Evolutionary conservation across 2,888 invertebrate genomes (phyloP).

Genomic region (Stegana nigrithorax): DNA sequence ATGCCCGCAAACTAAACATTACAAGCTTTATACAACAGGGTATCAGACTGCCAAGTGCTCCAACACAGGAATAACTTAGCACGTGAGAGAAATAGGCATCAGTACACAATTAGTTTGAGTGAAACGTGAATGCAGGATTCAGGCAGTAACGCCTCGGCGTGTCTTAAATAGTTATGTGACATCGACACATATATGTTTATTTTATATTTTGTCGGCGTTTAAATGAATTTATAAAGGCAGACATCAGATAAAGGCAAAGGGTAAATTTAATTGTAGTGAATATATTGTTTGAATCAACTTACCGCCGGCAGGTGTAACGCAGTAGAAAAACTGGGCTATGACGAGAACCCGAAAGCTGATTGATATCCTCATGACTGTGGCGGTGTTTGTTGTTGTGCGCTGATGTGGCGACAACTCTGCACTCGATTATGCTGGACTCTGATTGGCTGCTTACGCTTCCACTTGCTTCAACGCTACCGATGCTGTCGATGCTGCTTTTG

Average conservation of each 20-base stretch:
- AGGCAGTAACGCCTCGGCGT: too few relatives aligned
- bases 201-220: not conserved
- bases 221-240: not conserved
- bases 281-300: conserved; percentile 43
- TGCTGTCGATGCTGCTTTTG: not conserved
- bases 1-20: too few relatives aligned
- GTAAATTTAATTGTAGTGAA: not conserved
- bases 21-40: too few relatives aligned
- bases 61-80: too few relatives aligned
- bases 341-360: conserved; percentile 64
- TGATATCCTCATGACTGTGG: conserved; percentile 67
- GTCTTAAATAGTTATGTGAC: too few relatives aligned
- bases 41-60: too few relatives aligned
- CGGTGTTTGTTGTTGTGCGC: conserved; percentile 23
- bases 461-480: not conserved
- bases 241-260: not conserved
- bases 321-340: conserved; percentile 67
- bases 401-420: conserved; percentile 6
- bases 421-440: too few relatives aligned
- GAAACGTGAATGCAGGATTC: too few relatives aligned
- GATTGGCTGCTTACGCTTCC: not conserved
- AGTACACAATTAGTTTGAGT: too few relatives aligned
- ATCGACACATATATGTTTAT: too few relatives aligned
- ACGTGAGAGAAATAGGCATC: too few relatives aligned
- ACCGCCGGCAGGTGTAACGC: conserved; percentile 68